Evolutionary conservation across 2,113 vertebrate species (phyloP), one percentile per base, ranked within the genome.

Genomic region (Anhinga anhinga): DNA sequence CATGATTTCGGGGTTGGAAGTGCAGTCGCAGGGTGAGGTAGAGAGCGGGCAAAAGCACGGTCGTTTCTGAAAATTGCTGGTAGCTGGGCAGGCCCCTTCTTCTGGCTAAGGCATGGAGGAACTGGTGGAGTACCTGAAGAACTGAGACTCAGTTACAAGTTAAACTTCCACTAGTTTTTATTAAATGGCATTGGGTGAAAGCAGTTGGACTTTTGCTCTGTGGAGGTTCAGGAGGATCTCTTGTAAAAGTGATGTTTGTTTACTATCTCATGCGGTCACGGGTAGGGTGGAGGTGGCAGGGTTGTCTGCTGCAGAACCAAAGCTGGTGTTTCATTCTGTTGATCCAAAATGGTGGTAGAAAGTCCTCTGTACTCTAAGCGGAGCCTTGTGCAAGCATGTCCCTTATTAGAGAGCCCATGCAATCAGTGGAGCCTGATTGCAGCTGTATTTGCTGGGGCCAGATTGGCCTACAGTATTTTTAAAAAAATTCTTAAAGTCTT

Each of bases 201-300:
- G 55, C 27, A 59, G 34, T 26, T 49, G 76, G 76, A 14, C 53
- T 49, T 44, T 59, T 4, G 53, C 36, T 58, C 27, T 32, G 20
- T 21, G 40, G 36, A 15, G n/a, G 27, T 26, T 69, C 74, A 55
- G 32, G 25, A 52, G 50, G n/a, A 10, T 55, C 21, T 78, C 50
- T 20, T 6, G 20, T 45, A 7, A 4, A 53, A 69, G 26, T 22
- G 14, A 1, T 15, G 40, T 44, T 62, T 52, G 27, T 59, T 73
- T n/a, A 11, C 30, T 25, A 0, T 36, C n/a, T 59, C 3, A 2
- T 10, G 42, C 11, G 18, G 45, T 11, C 61, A 13, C 0, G 3
- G 10, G 12, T 30, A 3, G 56, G 30, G 34, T 23, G 63, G 47
- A 40, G 58, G 49, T 34, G n/a, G 40, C 13, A 15, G 50, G 65